A percentile compares a stretch with the other conserved stretches of the same genome.
These are phyloP conservation scores for Stenurella melanura DNA, from an alignment of 2,888 invertebrate species.

Conservation along the genomic window DNA sequence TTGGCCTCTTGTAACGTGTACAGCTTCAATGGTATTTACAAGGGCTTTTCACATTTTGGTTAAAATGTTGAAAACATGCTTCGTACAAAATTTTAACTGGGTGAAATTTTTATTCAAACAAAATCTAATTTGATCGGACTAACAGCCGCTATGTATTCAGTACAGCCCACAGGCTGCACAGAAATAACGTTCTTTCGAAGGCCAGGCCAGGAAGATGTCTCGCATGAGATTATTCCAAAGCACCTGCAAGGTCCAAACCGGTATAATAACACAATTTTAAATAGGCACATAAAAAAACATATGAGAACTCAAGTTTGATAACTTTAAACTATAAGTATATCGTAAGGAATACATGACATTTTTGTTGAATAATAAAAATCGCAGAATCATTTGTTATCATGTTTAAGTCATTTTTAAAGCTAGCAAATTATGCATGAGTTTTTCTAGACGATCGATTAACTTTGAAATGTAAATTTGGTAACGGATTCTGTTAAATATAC, in stretches of 20 bases:
- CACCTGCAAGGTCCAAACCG: constrained; percentile 59
- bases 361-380: background rate
- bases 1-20: too few relatives aligned
- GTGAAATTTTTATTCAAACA: too few relatives aligned
- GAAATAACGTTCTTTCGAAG: constrained; percentile 15
- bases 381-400: background rate
- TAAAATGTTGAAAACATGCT: too few relatives aligned
- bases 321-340: background rate
- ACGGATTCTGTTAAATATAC: constrained; percentile 31
- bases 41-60: too few relatives aligned
- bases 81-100: too few relatives aligned
- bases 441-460: constrained; percentile 27
- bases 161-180: background rate
- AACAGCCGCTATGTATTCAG: background rate
- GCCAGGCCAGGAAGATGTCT: constrained; percentile 18
- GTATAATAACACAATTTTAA: constrained; percentile 39
- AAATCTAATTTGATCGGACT: too few relatives aligned
- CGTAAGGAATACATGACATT: background rate
- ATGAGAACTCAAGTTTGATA: background rate
- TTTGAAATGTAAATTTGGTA: constrained; percentile 31
- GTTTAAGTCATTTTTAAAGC: constrained; percentile 2
- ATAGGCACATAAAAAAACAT: background rate
- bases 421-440: background rate
- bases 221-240: constrained; percentile 21
- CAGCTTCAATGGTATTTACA: too few relatives aligned